Conservation (phyloP, 2,797 vertebrate genomes). For the Enteromius unitaeniatus region DNA sequence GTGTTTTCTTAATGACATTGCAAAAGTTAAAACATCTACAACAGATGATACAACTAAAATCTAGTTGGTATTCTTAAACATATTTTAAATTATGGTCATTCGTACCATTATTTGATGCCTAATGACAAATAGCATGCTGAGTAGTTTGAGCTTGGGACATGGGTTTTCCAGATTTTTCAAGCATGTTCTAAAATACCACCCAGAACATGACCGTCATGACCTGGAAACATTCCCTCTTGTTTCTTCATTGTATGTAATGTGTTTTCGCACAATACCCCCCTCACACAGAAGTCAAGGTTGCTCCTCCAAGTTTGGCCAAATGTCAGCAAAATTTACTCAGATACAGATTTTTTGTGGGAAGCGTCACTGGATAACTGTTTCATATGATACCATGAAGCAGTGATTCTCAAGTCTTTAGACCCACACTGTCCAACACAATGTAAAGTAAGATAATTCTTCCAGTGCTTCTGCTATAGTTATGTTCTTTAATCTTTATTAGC, state of each 20-base stretch:
- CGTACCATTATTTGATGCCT: not conserved
- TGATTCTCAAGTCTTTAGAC: not conserved
- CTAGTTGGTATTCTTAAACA: not conserved
- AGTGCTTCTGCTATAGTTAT: not conserved
- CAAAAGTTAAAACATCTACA: not conserved
- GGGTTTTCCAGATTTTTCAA: conserved; percentile 16
- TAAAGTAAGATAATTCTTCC: not conserved
- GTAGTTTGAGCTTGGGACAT: not conserved
- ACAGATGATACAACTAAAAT: not conserved
- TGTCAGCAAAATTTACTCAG: not conserved
- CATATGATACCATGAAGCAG: not conserved
- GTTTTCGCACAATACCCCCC: not conserved
- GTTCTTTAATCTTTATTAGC: not conserved
- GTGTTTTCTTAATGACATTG: no score
- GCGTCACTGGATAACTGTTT: not conserved
- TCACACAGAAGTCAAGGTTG: not conserved
- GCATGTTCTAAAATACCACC: conserved; percentile 9
- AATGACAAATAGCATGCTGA: not conserved
- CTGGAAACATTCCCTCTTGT: conserved; percentile 10
- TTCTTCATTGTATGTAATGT: not conserved
- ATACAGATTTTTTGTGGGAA: not conserved
- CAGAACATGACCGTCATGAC: conserved; percentile 8
- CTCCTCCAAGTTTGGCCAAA: conserved; percentile 10
- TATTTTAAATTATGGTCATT: not conserved
- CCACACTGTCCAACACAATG: not conserved